Percentiles rank a stretch among this genome's conserved stretches.
phyloP scores from a whole-genome alignment of 2,888 invertebrate species.

The Arctia plantaginis region DNA sequence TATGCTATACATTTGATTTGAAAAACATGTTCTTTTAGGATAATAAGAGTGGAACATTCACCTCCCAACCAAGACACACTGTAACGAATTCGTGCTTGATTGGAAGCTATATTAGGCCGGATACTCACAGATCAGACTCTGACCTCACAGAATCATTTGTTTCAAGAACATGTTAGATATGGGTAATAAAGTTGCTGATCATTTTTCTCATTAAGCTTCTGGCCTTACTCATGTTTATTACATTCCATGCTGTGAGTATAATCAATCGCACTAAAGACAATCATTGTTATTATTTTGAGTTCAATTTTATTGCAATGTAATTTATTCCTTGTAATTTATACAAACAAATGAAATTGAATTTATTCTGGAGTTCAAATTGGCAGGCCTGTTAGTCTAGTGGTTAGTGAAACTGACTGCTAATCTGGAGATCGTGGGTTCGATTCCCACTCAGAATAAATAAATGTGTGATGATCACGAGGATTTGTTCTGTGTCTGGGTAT shows the following conservation, averaged over 20 bases:
- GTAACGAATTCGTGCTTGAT: conserved; percentile 52
- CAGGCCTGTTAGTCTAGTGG: too few species aligned
- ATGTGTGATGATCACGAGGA: too few species aligned
- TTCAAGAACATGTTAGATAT: conserved; percentile 69
- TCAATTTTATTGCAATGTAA: conserved; percentile 52
- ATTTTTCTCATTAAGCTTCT: conserved; percentile 61
- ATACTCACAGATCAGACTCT: conserved; percentile 41
- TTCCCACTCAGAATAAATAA: too few species aligned
- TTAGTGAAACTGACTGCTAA: too few species aligned
- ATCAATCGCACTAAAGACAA: conserved; percentile 52
- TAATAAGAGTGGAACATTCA: neutral
- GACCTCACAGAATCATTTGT: conserved; percentile 50
- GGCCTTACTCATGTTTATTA: conserved; percentile 58
- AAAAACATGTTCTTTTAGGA: neutral
- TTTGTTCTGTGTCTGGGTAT: too few species aligned
- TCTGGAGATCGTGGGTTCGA: too few species aligned
- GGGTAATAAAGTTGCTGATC: conserved; percentile 64
- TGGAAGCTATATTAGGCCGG: conserved; percentile 40
- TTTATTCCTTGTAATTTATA: conserved; percentile 34
- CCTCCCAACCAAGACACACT: conserved; percentile 29
- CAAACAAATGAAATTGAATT: conserved; percentile 35
- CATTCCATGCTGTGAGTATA: conserved; percentile 41
- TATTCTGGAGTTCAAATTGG: conserved; percentile 10
- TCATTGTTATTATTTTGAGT: conserved; percentile 53
- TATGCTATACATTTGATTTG: neutral